Evolutionary conservation across 1,140 invertebrate genomes (phyloP).

Genomic region (Drosophila rufa): DNA sequence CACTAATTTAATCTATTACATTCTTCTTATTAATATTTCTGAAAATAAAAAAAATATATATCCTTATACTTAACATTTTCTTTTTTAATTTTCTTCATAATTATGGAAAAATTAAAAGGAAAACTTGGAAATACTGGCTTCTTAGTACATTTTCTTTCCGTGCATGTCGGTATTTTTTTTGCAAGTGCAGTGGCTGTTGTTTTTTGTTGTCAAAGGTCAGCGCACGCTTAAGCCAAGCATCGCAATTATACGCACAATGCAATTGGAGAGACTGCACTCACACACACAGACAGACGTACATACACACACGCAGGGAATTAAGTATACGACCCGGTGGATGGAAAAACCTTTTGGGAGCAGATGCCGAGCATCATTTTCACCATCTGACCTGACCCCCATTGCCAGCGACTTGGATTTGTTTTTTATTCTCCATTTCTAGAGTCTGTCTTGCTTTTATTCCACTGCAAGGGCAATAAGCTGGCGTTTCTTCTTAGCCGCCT

Average conservation of each 20-base stretch:
- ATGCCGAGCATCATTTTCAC: slow-evolving; percentile 39
- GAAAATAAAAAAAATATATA: no score
- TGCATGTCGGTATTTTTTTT: slow-evolving; percentile 21
- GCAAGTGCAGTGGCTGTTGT: slow-evolving; percentile 6
- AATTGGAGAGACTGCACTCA: slow-evolving; percentile 37
- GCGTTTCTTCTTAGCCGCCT: slow-evolving; percentile 29
- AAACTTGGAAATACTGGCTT: no score
- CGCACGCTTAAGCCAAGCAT: slow-evolving; percentile 82
- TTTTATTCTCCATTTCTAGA: slow-evolving; percentile 36
- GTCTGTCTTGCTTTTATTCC: slow-evolving; percentile 9
- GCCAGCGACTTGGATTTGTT: slow-evolving; percentile 30
- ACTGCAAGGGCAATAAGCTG: slow-evolving; percentile 32
- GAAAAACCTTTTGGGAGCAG: slow-evolving; percentile 38
- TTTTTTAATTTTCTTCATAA: no score
- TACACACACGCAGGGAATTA: slow-evolving; percentile 21
- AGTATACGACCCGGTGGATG: slow-evolving; percentile 44
- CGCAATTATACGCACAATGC: slow-evolving; percentile 81
- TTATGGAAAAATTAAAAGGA: no score
- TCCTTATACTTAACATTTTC: no score
- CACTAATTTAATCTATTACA: no score
- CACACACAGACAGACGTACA: neutral
- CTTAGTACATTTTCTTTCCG: neutral
- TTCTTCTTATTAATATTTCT: no score
- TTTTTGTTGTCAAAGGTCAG: slow-evolving; percentile 77
- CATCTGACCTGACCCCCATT: slow-evolving; percentile 52